Percentiles rank a stretch among this genome's conserved stretches.
These are phyloP conservation scores for Solea solea DNA, from an alignment of 2,113 vertebrate genomes.

Conservation along the genomic window DNA sequence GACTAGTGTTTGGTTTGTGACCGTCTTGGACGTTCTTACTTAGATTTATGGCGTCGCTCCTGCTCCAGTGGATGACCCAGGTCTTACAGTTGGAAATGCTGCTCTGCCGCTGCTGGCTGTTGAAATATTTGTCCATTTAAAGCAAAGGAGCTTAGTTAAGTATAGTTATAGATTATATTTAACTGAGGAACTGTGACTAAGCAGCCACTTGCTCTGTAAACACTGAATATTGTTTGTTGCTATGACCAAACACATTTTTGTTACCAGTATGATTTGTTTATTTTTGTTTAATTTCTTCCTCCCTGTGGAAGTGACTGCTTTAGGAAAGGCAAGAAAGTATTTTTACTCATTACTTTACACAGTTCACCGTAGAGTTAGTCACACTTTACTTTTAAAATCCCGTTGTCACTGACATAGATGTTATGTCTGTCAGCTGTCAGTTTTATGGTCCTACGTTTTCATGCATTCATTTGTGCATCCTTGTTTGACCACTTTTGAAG, in stretches of 20 bases:
- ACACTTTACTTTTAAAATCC: too few relatives aligned
- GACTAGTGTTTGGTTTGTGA: conserved; percentile 75
- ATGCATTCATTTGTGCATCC: conserved; percentile 30
- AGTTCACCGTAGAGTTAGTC: too few relatives aligned
- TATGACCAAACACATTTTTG: neutral
- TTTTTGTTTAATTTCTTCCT: conserved; percentile 17
- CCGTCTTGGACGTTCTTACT: conserved; percentile 75
- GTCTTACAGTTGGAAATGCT: conserved; percentile 56
- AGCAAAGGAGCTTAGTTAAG: conserved; percentile 42
- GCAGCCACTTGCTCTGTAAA: conserved; percentile 29
- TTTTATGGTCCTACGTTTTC: conserved; percentile 8
- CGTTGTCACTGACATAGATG: too few relatives aligned
- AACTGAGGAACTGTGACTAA: conserved; percentile 29
- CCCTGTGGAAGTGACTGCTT: neutral
- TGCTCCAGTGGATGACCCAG: conserved; percentile 41
- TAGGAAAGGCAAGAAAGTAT: too few relatives aligned
- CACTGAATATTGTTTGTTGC: neutral
- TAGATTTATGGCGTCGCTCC: conserved; percentile 68
- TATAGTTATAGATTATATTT: conserved; percentile 63
- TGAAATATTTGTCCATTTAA: conserved; percentile 53
- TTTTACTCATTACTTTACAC: too few relatives aligned
- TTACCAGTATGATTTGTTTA: neutral
- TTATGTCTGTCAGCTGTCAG: neutral
- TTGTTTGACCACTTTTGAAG: conserved; percentile 61
- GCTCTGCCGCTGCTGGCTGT: conserved; percentile 56